Base-by-base conservation (phyloP, 2,888 invertebrate species). In the Diarsia rubi region DNA sequence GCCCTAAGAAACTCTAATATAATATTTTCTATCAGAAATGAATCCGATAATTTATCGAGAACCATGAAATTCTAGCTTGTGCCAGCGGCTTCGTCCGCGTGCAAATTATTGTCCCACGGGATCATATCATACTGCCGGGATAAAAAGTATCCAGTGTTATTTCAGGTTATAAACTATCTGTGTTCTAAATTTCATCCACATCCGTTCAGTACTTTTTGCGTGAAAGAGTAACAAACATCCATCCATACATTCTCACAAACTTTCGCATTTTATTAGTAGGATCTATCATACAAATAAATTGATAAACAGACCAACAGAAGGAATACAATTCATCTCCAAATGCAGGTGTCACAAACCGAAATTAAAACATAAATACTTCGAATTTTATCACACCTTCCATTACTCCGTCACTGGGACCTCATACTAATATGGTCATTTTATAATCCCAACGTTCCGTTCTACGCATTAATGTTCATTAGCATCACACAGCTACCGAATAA, bases 391-490 rank as follows among this genome's bases (percentile, higher is more conserved):
- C 86, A 88, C 86, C 80, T 86, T 12, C 16, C 44, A 75, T 80
- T 75, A 75, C 79, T 79, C 54, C 24, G 27, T 52, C 72, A 78
- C 45, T 71, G 77, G 62, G 54, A 87, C 86, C 86, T 73, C 60
- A 66, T 76, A 83, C 81, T 92, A 93, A 93, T 93, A 94, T 92
- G 91, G 92, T 89, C 89, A 89, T 89, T 94, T 94, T 94, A 94
- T 89, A 88, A 87, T 89, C 68, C 78, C 70, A 88, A 85, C 89
- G 90, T 88, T 90, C 89, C 91, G 93, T 94, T 95, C 92, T 93
- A 93, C 89, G 91, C 92, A 94, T 95, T 94, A 94, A 94, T 94
- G 92, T 95, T 96, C 94, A 95, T 96, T 96, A 96, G 94, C 93
- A 88, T 90, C 90, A 91, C 90, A 94, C 92, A 91, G 96, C 96